These are phyloP conservation scores for Myrmecophaga tridactyla DNA, from an alignment of 2,113 vertebrate species.

Conservation along the genomic window DNA sequence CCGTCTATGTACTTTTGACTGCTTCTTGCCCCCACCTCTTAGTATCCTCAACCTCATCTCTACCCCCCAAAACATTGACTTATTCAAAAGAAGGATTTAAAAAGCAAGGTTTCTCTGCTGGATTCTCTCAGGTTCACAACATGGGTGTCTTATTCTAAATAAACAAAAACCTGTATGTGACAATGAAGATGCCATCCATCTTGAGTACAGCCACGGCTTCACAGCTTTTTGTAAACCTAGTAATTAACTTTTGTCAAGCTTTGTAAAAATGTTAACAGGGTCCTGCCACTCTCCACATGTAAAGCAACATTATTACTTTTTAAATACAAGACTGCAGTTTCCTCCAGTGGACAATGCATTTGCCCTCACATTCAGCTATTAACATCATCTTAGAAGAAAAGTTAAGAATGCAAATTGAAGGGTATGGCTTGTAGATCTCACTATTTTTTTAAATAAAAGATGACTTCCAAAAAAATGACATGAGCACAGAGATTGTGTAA, in stretches of 20 bases:
- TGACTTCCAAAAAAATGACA: slow-evolving; percentile 84
- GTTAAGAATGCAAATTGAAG: slow-evolving; percentile 56
- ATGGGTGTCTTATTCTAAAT: slow-evolving; percentile 9
- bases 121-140: neutral
- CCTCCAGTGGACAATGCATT: slow-evolving; percentile 55
- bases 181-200: slow-evolving; percentile 67
- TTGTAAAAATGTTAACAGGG: slow-evolving; percentile 79
- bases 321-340: slow-evolving; percentile 68
- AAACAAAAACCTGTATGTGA: slow-evolving; percentile 60
- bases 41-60: neutral
- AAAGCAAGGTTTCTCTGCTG: slow-evolving; percentile 25
- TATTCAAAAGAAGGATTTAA: neutral
- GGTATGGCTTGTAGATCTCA: slow-evolving; percentile 80
- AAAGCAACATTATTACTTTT: slow-evolving; percentile 77
- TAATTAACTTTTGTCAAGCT: slow-evolving; percentile 82
- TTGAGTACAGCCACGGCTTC: slow-evolving; percentile 33
- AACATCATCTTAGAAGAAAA: slow-evolving; percentile 56
- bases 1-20: neutral
- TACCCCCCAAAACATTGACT: neutral
- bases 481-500: slow-evolving; percentile 80
- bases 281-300: slow-evolving; percentile 73
- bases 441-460: slow-evolving; percentile 84
- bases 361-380: slow-evolving; percentile 55
- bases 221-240: slow-evolving; percentile 73
- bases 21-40: neutral